phyloP scores from a whole-genome alignment of 2,888 invertebrate species.

The Protodeltote pygarga region DNA sequence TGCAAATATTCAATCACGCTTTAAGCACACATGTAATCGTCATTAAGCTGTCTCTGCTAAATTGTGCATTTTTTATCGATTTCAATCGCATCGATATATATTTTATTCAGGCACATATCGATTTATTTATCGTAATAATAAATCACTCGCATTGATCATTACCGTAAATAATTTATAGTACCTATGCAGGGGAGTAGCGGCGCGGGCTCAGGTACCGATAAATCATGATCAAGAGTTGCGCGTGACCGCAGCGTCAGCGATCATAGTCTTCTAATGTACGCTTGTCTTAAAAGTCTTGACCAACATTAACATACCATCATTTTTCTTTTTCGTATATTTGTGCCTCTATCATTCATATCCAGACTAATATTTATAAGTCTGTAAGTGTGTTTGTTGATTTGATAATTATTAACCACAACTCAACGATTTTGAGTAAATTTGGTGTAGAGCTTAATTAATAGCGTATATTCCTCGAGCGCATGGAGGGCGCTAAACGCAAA shows the following conservation, averaged over 20 bases:
- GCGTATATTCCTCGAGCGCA: too few species aligned
- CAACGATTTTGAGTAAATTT: too few species aligned
- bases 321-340: constrained; percentile 25
- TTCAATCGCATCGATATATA: constrained; percentile 57
- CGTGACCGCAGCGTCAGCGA: constrained; percentile 47
- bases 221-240: constrained; percentile 57
- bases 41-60: constrained; percentile 52
- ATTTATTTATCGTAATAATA: constrained; percentile 80
- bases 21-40: constrained; percentile 18
- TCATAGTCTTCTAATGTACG: constrained; percentile 42
- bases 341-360: constrained; percentile 28
- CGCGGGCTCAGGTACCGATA: constrained; percentile 58
- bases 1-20: neutral
- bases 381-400: too few species aligned
- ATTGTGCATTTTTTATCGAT: constrained; percentile 49
- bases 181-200: constrained; percentile 60
- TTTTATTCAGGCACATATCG: constrained; percentile 69
- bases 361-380: too few species aligned
- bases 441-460: too few species aligned
- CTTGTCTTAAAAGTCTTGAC: constrained; percentile 46
- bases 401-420: too few species aligned
- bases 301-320: constrained; percentile 22
- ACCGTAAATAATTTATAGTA: constrained; percentile 82
- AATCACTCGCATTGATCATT: constrained; percentile 81
- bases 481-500: too few species aligned